Conservation (phyloP, 2,797 vertebrate genomes). For the Anisognathus igniventris region DNA sequence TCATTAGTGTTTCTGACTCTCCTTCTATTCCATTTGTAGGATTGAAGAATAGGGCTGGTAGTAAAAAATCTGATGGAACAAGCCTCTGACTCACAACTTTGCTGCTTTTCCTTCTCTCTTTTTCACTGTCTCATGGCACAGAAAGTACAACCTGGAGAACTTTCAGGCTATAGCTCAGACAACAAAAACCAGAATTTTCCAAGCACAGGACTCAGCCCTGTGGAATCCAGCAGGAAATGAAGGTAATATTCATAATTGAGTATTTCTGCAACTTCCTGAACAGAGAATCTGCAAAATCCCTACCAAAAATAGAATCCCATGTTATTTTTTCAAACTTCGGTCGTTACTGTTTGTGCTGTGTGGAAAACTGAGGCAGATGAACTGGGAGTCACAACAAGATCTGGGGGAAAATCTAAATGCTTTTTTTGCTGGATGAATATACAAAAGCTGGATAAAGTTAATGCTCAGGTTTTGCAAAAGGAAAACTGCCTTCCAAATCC, state of each 20-base stretch:
- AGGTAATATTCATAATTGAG: not conserved
- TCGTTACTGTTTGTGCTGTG: not conserved
- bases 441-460: not conserved
- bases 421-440: not conserved
- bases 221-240: constrained; percentile 11
- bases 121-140: not conserved
- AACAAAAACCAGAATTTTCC: not conserved
- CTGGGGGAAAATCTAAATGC: not conserved
- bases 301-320: not conserved
- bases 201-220: fast-evolving
- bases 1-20: constrained; percentile 27
- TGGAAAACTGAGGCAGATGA: not conserved
- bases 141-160: constrained; percentile 10
- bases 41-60: not conserved
- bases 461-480: fast-evolving
- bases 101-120: not conserved
- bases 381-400: not conserved
- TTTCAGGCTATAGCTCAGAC: not conserved
- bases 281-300: not conserved
- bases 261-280: not conserved
- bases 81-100: not conserved
- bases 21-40: not conserved
- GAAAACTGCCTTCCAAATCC: not conserved
- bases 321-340: not conserved
- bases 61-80: not conserved